Conservation (phyloP, 2,797 vertebrate genomes). For the Melanotaenia nigrans region DNA sequence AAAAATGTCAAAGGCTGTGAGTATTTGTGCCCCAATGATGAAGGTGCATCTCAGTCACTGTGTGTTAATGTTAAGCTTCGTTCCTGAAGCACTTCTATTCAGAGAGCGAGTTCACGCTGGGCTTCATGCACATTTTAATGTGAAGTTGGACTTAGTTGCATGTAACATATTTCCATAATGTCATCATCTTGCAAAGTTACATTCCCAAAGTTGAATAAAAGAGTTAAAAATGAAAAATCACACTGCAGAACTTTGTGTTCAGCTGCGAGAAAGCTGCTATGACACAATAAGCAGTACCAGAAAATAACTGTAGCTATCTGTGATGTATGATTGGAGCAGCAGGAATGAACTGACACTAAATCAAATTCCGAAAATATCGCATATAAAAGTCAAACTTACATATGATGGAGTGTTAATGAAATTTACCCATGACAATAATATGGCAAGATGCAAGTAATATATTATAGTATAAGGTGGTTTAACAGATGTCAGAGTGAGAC, state of each 20-base stretch:
- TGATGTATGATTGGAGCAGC: neutral
- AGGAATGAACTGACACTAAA: neutral
- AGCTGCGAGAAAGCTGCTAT: neutral
- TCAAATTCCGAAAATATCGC: neutral
- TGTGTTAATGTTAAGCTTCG: neutral
- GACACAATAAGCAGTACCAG: neutral
- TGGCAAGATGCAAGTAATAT: neutral
- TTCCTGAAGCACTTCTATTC: neutral
- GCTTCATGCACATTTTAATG: neutral
- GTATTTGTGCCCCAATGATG: constrained; percentile 44
- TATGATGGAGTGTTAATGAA: neutral
- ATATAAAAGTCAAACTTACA: neutral
- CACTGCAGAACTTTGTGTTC: neutral
- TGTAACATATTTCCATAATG: neutral
- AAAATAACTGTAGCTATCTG: neutral
- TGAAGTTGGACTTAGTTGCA: neutral
- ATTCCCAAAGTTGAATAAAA: neutral
- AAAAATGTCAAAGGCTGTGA: constrained; percentile 62
- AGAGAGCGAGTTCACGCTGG: neutral
- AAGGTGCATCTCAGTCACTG: neutral
- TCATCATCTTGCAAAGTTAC: neutral
- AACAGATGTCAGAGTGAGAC: neutral
- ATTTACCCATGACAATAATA: neutral
- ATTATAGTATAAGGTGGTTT: neutral
- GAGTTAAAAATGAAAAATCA: neutral